Conservation (phyloP, 2,888 invertebrate species). For the Caenorhabditis macrosperma region DNA sequence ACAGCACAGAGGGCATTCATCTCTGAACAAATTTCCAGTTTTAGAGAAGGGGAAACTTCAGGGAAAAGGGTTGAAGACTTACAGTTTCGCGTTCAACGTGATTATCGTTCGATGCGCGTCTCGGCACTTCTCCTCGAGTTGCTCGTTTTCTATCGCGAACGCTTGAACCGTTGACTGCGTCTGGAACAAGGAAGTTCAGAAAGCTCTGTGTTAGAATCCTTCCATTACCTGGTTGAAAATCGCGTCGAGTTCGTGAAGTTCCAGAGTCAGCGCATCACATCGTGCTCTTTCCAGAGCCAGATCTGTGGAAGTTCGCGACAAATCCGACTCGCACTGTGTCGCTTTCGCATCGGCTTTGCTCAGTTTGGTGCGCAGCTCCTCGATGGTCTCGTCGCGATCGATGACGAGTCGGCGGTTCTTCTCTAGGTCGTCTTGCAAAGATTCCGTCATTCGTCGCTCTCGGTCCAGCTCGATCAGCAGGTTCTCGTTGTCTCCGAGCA, state of each 20-base stretch:
- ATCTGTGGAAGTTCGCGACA: slow-evolving; percentile 51
- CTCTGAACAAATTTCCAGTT: slow-evolving; percentile 30
- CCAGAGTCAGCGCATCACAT: slow-evolving; percentile 50
- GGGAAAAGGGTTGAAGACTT: slow-evolving; percentile 19
- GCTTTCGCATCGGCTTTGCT: slow-evolving; percentile 46
- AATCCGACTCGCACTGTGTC: slow-evolving; percentile 44
- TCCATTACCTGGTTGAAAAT: slow-evolving; percentile 50
- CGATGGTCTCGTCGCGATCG: slow-evolving; percentile 47
- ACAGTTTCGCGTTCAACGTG: slow-evolving; percentile 58
- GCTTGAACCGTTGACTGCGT: slow-evolving; percentile 57
- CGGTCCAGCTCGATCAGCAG: slow-evolving; percentile 47
- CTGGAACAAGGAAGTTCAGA: slow-evolving; percentile 30
- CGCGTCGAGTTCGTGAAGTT: slow-evolving; percentile 52
- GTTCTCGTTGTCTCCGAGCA: slow-evolving; percentile 45
- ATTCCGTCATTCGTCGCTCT: slow-evolving; percentile 33
- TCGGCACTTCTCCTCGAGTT: slow-evolving; percentile 51
- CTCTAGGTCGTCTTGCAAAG: slow-evolving; percentile 49
- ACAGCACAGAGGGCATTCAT: slow-evolving; percentile 59
- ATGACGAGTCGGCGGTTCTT: slow-evolving; percentile 42
- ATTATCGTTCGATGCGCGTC: slow-evolving; percentile 39
- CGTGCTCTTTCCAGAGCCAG: slow-evolving; percentile 54
- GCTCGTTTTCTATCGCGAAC: slow-evolving; percentile 54
- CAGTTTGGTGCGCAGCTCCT: slow-evolving; percentile 39
- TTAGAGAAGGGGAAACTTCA: neutral
- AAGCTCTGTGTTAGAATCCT: neutral